Evolutionary conservation across 2,113 vertebrate genomes (phyloP).

Genomic region (cat (Felis catus)): DNA sequence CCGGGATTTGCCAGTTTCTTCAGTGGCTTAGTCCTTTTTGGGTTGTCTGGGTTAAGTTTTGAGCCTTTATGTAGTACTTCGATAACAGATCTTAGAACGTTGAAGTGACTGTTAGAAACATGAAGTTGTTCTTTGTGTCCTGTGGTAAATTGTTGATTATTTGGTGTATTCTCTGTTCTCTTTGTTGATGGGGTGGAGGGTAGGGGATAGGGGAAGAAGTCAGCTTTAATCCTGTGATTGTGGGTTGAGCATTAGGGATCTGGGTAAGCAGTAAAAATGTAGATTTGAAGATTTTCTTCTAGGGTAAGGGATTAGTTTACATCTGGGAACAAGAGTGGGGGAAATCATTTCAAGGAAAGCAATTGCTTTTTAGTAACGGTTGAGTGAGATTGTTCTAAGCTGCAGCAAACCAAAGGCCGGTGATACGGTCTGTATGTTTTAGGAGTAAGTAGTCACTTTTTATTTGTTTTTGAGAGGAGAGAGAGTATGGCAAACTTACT

Average conservation of each 20-base stretch:
- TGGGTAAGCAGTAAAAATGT: neutral
- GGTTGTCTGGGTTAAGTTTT: neutral
- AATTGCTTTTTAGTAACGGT: neutral
- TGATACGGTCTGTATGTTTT: neutral
- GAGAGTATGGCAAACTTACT: neutral
- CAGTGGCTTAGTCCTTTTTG: neutral
- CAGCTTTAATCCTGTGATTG: neutral
- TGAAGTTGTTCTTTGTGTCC: neutral
- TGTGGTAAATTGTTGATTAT: neutral
- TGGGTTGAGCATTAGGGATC: neutral
- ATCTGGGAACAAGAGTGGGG: neutral
- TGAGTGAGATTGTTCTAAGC: neutral
- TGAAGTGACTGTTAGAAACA: neutral
- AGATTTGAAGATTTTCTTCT: neutral
- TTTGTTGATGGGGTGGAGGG: neutral
- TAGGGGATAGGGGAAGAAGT: neutral
- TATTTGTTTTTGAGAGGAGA: neutral
- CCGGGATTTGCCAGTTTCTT: neutral
- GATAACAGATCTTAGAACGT: neutral
- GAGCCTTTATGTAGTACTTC: neutral
- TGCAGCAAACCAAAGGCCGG: neutral
- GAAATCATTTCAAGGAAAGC: neutral
- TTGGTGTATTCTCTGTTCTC: neutral
- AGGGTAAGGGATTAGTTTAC: neutral
- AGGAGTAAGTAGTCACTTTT: neutral